Base-by-base conservation (phyloP, 2,113 vertebrate genomes). In the Archilochus colubris region DNA sequence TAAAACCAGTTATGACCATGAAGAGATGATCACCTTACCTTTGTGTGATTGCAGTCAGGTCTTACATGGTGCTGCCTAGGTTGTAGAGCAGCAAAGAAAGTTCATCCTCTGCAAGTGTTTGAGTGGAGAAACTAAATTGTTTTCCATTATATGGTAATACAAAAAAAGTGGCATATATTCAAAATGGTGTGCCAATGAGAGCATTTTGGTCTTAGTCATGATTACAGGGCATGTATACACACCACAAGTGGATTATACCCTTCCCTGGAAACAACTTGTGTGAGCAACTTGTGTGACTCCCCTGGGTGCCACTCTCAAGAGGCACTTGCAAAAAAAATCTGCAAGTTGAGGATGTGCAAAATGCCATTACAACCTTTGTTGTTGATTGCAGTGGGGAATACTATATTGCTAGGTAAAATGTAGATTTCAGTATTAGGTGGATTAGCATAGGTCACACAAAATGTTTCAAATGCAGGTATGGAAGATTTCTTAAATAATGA, bases 201-300 rank as follows among this genome's bases (percentile, higher is more conserved):
- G 22, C 3, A 14, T 33, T 17, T 75, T 23, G 21, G 58, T 53
- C 28, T 67, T 62, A 73, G 40, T 27, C 4, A 3, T 19, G 31
- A 21, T 77, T 57, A 12, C 10, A 50, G 40, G 36, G 18, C n/a
- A 33, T 10, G 44, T 48, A 31, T 33, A 9, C 2, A 79, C 24
- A 13, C 7, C 1, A 1, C n/a, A 46, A 50, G 48, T 16, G 36
- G 14, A 24, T 6, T n/a, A 12, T 0, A 5, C 17, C 27, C 28
- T 62, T 72, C 14, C 4, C 14, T 59, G 54, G 48, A n/a, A 80
- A 67, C 12, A 44, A 40, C 40, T 40, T 40, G 36, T 38, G 36
- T 38, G 36, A 54, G 40, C n/a, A 58, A 27, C 31, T 68, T 9
- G 5, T 9, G 18, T 58, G 51, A 22, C 48, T 55, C 31, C 4